Conservation (phyloP, 1,140 invertebrate species). For the Condylostylus longicornis region DNA sequence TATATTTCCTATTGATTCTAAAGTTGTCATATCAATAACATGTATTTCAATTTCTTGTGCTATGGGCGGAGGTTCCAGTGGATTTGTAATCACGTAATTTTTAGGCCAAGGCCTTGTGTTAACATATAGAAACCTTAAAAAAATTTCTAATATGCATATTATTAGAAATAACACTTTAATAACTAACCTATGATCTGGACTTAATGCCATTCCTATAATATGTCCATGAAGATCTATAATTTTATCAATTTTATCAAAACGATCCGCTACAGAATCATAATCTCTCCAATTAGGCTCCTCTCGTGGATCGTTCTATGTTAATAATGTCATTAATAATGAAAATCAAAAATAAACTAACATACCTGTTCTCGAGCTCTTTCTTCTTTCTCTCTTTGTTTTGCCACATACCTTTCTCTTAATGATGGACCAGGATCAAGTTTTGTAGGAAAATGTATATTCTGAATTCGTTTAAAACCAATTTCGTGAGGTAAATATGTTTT, state of each 20-base stretch:
- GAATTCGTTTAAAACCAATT: slow-evolving; percentile 71
- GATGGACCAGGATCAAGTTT: slow-evolving; percentile 51
- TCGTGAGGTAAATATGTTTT: slow-evolving; percentile 79
- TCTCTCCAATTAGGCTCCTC: slow-evolving; percentile 51
- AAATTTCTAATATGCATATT: neutral
- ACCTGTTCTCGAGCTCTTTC: too few species aligned
- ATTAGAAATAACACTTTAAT: neutral
- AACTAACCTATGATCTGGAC: slow-evolving; percentile 52
- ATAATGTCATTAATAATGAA: neutral
- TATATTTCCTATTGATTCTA: slow-evolving; percentile 69
- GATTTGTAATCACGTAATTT: slow-evolving; percentile 61
- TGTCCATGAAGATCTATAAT: slow-evolving; percentile 76
- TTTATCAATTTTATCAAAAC: slow-evolving; percentile 67
- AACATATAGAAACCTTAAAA: slow-evolving; percentile 61
- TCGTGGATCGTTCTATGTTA: slow-evolving; percentile 25
- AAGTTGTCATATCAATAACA: slow-evolving; percentile 67
- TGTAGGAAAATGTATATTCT: slow-evolving; percentile 53
- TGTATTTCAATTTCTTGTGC: slow-evolving; percentile 86
- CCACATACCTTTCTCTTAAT: slow-evolving; percentile 48
- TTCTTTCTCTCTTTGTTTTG: slow-evolving; percentile 38
- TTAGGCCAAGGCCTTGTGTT: slow-evolving; percentile 76
- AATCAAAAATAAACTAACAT: slow-evolving; percentile 5
- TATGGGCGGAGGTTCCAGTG: slow-evolving; percentile 68
- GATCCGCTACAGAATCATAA: slow-evolving; percentile 50
- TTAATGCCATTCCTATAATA: slow-evolving; percentile 78